These are phyloP conservation scores for Columba guinea DNA, from an alignment of 2,797 vertebrate species.

Conservation along the genomic window DNA sequence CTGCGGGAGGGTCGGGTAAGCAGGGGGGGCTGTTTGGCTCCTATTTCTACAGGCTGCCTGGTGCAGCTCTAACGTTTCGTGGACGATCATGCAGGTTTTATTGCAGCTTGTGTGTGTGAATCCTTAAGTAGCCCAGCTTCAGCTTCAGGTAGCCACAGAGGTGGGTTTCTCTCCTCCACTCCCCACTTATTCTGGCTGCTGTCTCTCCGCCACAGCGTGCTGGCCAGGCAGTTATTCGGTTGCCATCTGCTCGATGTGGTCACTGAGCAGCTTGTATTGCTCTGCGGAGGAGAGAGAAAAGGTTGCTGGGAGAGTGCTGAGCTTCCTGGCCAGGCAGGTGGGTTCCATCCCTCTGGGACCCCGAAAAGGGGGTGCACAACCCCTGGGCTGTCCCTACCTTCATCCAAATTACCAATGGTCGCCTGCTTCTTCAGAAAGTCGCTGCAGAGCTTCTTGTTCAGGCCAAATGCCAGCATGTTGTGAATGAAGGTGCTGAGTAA, in stretches of 20 bases:
- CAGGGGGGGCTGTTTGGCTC: not conserved
- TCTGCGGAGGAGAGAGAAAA: slow-evolving; percentile 73
- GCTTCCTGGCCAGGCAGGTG: rapidly evolving
- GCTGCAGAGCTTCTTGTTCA: slow-evolving; percentile 92
- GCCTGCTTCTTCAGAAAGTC: slow-evolving; percentile 98
- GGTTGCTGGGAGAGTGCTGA: not conserved
- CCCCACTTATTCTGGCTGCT: not conserved
- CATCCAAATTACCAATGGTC: slow-evolving; percentile 92
- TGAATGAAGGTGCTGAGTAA: slow-evolving; percentile 91
- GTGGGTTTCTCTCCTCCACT: not conserved
- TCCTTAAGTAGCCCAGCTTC: slow-evolving; percentile 11
- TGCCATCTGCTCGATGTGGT: slow-evolving; percentile 96
- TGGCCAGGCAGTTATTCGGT: slow-evolving; percentile 69
- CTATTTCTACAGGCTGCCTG: slow-evolving; percentile 56
- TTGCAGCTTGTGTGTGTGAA: not conserved
- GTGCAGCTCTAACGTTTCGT: slow-evolving; percentile 29
- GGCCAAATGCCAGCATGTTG: slow-evolving; percentile 96
- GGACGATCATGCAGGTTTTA: slow-evolving; percentile 72
- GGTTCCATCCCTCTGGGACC: not conserved
- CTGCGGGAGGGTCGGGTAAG: not conserved
- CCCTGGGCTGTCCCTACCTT: slow-evolving; percentile 77
- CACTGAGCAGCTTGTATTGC: slow-evolving; percentile 93
- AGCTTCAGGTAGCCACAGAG: not conserved
- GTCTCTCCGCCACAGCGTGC: rapidly evolving
- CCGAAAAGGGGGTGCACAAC: rapidly evolving